Evolutionary conservation across 2,797 vertebrate species (phyloP).

Genomic region (Sciaenops ocellatus): DNA sequence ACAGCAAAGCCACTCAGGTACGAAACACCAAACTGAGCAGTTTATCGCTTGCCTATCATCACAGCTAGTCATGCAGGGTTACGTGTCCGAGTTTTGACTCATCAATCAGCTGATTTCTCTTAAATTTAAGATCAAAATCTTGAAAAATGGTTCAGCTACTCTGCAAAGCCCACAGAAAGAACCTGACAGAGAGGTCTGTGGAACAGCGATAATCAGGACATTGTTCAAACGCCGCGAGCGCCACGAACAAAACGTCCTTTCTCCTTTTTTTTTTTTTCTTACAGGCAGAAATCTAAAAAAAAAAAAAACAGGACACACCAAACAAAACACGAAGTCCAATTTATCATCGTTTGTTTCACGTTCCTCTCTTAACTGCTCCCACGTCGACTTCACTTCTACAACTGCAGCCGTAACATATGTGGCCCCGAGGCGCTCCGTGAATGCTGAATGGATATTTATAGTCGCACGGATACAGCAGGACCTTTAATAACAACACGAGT

Average conservation of each 20-base stretch:
- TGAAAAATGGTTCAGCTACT: neutral
- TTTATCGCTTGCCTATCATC: too few species aligned
- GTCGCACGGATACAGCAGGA: neutral
- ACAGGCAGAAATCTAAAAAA: neutral
- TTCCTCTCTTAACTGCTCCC: neutral
- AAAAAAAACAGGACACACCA: neutral
- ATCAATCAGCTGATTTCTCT: neutral
- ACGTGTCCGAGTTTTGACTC: too few species aligned
- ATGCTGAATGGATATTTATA: conserved; percentile 18
- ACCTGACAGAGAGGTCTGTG: too few species aligned
- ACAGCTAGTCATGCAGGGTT: too few species aligned
- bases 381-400: neutral
- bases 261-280: neutral
- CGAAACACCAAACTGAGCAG: neutral
- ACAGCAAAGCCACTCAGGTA: conserved; percentile 95
- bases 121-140: neutral
- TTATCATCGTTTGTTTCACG: too few species aligned
- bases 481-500: neutral
- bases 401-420: neutral
- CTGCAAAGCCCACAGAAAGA: neutral
- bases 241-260: neutral
- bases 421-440: neutral
- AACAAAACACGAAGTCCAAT: neutral
- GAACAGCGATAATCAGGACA: too few species aligned
- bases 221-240: too few species aligned